Base-by-base conservation (phyloP, 2,888 invertebrate genomes). In the Stenichneumon culpator region DNA sequence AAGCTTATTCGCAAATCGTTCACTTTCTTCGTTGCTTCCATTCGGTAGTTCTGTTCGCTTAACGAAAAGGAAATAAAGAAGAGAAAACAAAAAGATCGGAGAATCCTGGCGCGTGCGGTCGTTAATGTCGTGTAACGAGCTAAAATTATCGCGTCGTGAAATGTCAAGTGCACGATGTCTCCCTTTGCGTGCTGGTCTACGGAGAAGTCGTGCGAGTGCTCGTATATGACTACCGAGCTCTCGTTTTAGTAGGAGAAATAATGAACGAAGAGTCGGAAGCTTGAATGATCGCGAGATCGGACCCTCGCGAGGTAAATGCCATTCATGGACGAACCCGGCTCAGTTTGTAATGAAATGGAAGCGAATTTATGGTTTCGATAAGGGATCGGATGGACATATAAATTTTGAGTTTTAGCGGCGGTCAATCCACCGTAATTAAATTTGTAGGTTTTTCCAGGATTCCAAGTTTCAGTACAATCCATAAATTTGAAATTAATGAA, bases 91-190 rank as follows among this genome's bases (percentile, higher is more conserved):
- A 88, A 86, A 88, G 85, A 83, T 84, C 70, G 65, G 36, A 65
- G 69, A 72, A 79, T 79, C 57, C 84, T 82, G 84, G 86, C 86
- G 86, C 86, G 77, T 86, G 82, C 79, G 84, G 86, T 90, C 89
- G 89, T 90, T 90, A 91, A 90, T 89, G 90, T 92, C 90, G 86
- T 86, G 87, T 89, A 91, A 92, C 89, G 85, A 86, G 90, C 90
- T 92, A 92, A 92, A 92, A 91, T 93, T 92, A 90, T 88, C 90
- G 80, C 81, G 77, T 79, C 74, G 86, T 83, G 88, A 90, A 91
- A 92, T 91, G 91, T 92, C 91, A 91, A 92, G 91, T 90, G 89
- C 89, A 89, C 63, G 63, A 86, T 86, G 87, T 86, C 84, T 86
- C 79, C 86, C 14, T 54, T 57, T 16, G 60, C 22, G 47, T 69